Evolutionary conservation across 2,888 invertebrate species (phyloP), one percentile per base, ranked within the genome.

Genomic region (Tetranychus piercei): DNA sequence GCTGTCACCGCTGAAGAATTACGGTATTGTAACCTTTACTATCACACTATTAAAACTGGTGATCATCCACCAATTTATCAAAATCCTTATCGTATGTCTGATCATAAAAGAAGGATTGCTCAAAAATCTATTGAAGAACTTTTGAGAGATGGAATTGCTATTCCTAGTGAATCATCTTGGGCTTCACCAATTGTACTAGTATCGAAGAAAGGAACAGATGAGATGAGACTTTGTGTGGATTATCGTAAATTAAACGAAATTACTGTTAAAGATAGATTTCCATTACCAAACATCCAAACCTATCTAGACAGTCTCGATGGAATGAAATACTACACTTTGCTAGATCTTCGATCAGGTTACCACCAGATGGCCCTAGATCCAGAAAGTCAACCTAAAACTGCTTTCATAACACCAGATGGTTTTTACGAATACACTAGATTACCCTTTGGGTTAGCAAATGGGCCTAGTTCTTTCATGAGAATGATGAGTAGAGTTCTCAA

Each of bases 261-360:
- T 6, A 44, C 64, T 6, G n/a, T 66, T 3, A 77, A 78, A 44
- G 79, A 80, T 72, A 74, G 74, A 4, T 78, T 78, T 44, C 80
- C 79, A 0, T 73, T 80, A 8, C 78, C 79, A 6, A 23, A 74
- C 7, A 76, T 79, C 6, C 77, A 78, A 23, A 78, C 78, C 8
- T 75, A 74, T 55, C 64, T 80, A 6, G 77, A 79, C n/a, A 44
- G 72, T 9, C 71, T 79, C 11, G 22, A 74, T 1, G 77, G 77
- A 1, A 70, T 77, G 1, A 76, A 74, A 43, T 76, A 73, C 65
- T 78, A 79, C 65, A 74, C 77, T 23, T 74, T 73, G 1, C n/a
- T 77, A 64, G 78, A 77, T 22, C 72, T 80, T 55, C 76, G 75
- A 9, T 74, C 75, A 65, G 80, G 80, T n/a, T 81, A 78, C 72